Evolutionary conservation across 2,797 vertebrate genomes (phyloP).

Genomic region (Sarcoramphus papa): DNA sequence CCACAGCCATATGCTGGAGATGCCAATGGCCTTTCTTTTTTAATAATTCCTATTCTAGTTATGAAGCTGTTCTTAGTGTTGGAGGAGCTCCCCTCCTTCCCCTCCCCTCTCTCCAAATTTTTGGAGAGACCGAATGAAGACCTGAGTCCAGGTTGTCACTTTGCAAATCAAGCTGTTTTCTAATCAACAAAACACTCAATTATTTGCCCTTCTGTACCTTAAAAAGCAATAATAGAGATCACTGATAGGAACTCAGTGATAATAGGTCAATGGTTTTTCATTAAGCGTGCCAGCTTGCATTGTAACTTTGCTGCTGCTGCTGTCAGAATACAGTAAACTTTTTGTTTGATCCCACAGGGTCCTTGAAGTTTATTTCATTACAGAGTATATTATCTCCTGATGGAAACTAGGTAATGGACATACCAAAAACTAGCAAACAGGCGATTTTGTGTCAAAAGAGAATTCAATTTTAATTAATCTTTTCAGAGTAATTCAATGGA

Average conservation of each 20-base stretch:
- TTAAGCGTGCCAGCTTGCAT: background rate
- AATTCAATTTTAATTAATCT: constrained; percentile 73
- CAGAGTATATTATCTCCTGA: constrained; percentile 44
- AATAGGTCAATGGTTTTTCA: background rate
- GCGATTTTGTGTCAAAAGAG: constrained; percentile 63
- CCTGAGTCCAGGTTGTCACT: background rate
- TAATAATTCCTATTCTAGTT: background rate
- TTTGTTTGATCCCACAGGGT: constrained; percentile 2
- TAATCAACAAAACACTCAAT: background rate
- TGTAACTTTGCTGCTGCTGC: background rate
- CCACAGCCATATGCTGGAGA: background rate
- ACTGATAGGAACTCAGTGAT: background rate
- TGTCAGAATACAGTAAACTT: constrained; percentile 38
- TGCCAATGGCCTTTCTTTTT: background rate
- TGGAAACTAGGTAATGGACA: constrained; percentile 56
- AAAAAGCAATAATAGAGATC: background rate
- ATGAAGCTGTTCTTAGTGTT: background rate
- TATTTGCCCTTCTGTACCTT: background rate
- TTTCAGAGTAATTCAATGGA: constrained; percentile 62
- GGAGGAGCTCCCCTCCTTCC: background rate
- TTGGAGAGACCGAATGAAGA: background rate
- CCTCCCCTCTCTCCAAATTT: background rate
- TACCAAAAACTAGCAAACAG: constrained; percentile 56
- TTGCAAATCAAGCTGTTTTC: background rate
- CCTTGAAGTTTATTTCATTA: constrained; percentile 56